Evolutionary conservation across 2,888 invertebrate genomes (phyloP), one percentile per base, ranked within the genome.

Genomic region (Lasioglossum pauxillum): DNA sequence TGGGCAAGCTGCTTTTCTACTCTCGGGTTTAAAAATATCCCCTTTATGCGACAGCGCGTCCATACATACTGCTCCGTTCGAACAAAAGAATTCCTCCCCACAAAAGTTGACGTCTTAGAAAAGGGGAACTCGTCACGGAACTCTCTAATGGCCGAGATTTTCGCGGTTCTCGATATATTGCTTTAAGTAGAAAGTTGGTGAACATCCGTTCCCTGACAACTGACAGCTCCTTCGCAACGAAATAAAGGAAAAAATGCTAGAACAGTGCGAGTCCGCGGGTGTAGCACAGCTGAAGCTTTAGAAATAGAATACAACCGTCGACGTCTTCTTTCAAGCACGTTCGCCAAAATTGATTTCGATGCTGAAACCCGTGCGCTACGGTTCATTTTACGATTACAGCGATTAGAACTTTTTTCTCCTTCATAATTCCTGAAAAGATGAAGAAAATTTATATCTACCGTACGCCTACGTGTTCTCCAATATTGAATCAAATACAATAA

Each of bases 101-200:
- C 60, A 76, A 85, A 86, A 86, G 84, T 90, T 81, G 83, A 87
- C 90, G 85, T 88, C 83, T 89, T 83, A 80, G 81, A 86, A 83
- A 71, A 82, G 80, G 86, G 85, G 83, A 88, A 80, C 85, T 86
- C 83, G 82, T 82, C 86, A 83, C 82, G 84, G 85, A 90, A 90
- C 87, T 90, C 87, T 86, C 90, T 91, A 91, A 91, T 91, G 90
- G 89, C 85, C 89, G 86, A 85, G 87, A 90, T 90, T 90, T 90
- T 89, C 84, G 87, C 83, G 84, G 85, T 86, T 76, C 86, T 82
- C 83, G 85, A 90, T 82, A 90, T 90, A 90, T 90, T 87, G 90
- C 90, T 90, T 90, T 90, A 90, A 90, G 90, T 90, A 81, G 90
- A 90, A 90, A 90, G 90, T 90, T 90, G 82, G 85, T 82, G 85